A percentile compares a stretch with the other conserved stretches of the same genome.
Evolutionary conservation across 2,113 vertebrate genomes (phyloP).

Genomic region (Entomyzon cyanotis): DNA sequence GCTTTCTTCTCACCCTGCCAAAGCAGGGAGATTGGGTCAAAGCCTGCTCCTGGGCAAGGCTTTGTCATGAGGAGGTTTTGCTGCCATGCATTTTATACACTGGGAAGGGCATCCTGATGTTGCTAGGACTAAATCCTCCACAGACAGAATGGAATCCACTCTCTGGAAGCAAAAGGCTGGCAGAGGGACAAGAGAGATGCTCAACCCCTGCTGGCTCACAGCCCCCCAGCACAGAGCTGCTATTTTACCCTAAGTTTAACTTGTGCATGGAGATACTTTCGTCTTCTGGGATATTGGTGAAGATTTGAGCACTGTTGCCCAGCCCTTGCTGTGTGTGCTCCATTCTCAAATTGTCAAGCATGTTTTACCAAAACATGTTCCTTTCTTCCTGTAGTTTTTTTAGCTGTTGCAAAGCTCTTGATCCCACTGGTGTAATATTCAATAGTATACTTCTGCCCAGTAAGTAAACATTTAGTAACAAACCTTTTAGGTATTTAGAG

Average conservation of each 20-base stretch:
- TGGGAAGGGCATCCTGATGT: accelerated
- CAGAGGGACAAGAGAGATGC: background rate
- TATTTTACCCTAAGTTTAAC: background rate
- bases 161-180: background rate
- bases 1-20: background rate
- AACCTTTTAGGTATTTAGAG: conserved; percentile 70
- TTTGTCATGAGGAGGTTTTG: background rate
- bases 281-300: background rate
- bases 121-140: background rate
- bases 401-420: background rate
- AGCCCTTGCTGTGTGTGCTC: background rate
- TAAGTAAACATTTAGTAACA: conserved; percentile 75
- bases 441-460: conserved; percentile 20
- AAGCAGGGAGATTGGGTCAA: background rate
- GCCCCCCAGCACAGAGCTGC: background rate
- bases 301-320: background rate
- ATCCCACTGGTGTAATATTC: background rate
- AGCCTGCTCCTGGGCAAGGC: background rate
- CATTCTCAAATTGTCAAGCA: background rate
- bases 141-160: background rate
- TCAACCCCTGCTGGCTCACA: background rate
- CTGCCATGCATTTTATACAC: background rate
- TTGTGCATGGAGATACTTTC: background rate
- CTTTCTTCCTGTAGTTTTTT: background rate
- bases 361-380: background rate